phyloP scores from a whole-genome alignment of 2,797 vertebrate species.

The Hapalemur alaotrensis region DNA sequence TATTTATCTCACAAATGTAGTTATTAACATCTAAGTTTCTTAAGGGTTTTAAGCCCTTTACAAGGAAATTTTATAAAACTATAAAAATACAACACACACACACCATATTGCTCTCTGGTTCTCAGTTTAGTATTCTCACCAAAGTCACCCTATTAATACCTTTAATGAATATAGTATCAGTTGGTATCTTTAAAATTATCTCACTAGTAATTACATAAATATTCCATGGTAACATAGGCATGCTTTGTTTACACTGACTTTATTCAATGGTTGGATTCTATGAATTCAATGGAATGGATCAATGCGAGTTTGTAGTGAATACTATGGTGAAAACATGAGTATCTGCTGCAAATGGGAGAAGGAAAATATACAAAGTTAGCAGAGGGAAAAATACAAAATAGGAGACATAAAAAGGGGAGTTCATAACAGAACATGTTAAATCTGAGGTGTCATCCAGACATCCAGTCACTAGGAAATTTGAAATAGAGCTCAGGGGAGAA shows the following conservation, averaged over 20 bases:
- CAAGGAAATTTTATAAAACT: not conserved
- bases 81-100: not conserved
- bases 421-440: not conserved
- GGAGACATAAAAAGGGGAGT: too few species aligned
- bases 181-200: not conserved
- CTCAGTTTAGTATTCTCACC: not conserved
- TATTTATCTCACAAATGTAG: not conserved
- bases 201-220: not conserved
- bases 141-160: not conserved
- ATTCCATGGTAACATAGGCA: not conserved
- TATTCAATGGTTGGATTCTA: not conserved
- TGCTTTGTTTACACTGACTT: not conserved
- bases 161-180: not conserved
- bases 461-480: not conserved
- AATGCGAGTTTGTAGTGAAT: too few species aligned
- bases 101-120: not conserved
- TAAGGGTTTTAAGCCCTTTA: not conserved
- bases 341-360: not conserved
- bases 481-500: not conserved
- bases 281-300: not conserved
- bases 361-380: not conserved
- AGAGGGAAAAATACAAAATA: not conserved
- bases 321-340: not conserved
- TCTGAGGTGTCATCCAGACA: not conserved
- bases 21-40: not conserved